Percentiles rank a stretch among this genome's conserved stretches.
These are phyloP conservation scores for Acronicta aceris DNA, from an alignment of 2,888 invertebrate genomes.

Conservation along the genomic window DNA sequence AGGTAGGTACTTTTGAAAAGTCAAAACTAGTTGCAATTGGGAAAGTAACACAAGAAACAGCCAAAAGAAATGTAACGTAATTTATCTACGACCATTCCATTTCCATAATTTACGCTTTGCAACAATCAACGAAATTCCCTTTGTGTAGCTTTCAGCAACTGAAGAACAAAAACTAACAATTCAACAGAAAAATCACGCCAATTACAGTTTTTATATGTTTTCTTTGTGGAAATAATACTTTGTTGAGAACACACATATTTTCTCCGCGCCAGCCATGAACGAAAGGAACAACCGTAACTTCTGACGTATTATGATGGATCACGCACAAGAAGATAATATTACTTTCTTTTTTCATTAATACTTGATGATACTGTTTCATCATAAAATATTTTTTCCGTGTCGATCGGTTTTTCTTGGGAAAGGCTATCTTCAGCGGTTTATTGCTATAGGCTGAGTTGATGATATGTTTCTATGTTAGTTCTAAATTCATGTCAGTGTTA, in stretches of 20 bases:
- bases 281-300: conserved; percentile 48
- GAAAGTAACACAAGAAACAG: too few species aligned
- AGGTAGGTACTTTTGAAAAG: too few species aligned
- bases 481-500: too few species aligned
- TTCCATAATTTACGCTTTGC: neutral
- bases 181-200: conserved; percentile 30
- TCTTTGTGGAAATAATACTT: conserved; percentile 41
- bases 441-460: neutral
- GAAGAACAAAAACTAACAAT: conserved; percentile 25
- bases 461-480: too few species aligned
- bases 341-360: conserved; percentile 60
- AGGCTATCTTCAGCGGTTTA: neutral
- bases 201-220: conserved; percentile 45
- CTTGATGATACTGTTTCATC: conserved; percentile 44
- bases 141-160: conserved; percentile 3
- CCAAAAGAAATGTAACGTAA: too few species aligned
- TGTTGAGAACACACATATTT: conserved; percentile 47
- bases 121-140: neutral
- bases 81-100: neutral
- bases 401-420: conserved; percentile 16
- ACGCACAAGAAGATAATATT: conserved; percentile 57
- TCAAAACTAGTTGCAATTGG: too few species aligned
- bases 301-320: conserved; percentile 69
- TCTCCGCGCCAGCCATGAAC: conserved; percentile 9
- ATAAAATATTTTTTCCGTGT: conserved; percentile 41